Percentiles rank a stretch among this genome's conserved stretches.
Conservation (phyloP, 2,797 vertebrate species). For the Characodon lateralis region DNA sequence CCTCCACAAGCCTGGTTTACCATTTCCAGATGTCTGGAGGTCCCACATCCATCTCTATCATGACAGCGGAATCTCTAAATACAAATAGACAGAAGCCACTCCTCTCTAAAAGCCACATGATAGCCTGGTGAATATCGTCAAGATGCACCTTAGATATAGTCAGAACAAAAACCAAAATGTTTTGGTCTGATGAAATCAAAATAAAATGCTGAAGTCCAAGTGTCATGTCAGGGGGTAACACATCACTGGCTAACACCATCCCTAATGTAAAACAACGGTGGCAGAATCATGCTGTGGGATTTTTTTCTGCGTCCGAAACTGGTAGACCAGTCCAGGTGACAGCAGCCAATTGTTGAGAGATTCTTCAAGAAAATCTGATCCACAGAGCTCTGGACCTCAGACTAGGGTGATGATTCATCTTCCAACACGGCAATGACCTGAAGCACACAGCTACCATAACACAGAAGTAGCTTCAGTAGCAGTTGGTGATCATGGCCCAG, state of each 20-base stretch:
- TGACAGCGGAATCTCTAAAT: background rate
- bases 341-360: background rate
- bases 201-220: background rate
- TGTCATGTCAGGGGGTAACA: background rate
- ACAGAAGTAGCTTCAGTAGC: too few relatives aligned
- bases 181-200: too few relatives aligned
- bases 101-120: too few relatives aligned
- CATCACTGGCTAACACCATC: background rate
- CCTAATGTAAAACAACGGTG: background rate
- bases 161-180: too few relatives aligned
- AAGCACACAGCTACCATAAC: too few relatives aligned
- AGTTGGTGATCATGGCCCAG: too few relatives aligned
- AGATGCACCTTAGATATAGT: too few relatives aligned
- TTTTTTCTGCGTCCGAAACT: background rate
- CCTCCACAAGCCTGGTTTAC: background rate
- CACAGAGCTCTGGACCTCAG: too few relatives aligned
- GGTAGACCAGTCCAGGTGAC: background rate
- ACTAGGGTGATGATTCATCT: too few relatives aligned
- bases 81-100: background rate
- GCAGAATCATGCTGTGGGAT: background rate
- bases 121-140: too few relatives aligned
- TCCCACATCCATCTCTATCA: background rate
- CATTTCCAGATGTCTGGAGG: background rate
- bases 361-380: background rate
- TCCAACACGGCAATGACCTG: too few relatives aligned